Conservation (phyloP, 2,797 vertebrate species). For the Eutrigla gurnardus region DNA sequence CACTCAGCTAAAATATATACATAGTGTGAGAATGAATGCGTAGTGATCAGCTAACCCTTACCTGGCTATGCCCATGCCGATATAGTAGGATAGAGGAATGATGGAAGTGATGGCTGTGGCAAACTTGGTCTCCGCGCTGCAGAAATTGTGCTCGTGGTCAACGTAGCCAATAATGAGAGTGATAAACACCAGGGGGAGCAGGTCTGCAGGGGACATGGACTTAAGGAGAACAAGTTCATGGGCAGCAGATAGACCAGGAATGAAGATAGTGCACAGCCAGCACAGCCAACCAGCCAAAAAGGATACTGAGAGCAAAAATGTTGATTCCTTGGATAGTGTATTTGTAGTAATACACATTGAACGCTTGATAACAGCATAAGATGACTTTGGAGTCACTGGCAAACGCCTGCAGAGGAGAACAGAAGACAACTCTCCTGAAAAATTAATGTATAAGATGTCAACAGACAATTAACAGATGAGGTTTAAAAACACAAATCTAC, state of each 20-base stretch:
- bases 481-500: neutral
- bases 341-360: conserved; percentile 90
- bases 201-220: conserved; percentile 73
- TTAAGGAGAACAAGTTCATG: conserved; percentile 68
- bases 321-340: conserved; percentile 87
- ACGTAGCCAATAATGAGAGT: conserved; percentile 86
- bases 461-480: neutral
- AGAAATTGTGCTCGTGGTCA: conserved; percentile 82
- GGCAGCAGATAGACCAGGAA: neutral
- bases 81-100: conserved; percentile 92
- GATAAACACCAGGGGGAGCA: conserved; percentile 87
- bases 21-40: too few relatives aligned
- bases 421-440: neutral
- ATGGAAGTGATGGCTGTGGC: conserved; percentile 87
- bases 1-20: too few relatives aligned
- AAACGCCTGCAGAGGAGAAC: conserved; percentile 62
- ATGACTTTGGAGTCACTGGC: conserved; percentile 75
- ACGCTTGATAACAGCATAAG: conserved; percentile 85
- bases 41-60: conserved; percentile 48
- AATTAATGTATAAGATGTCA: neutral
- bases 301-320: conserved; percentile 90
- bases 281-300: conserved; percentile 47
- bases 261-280: too few relatives aligned
- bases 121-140: conserved; percentile 85
- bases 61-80: conserved; percentile 95